Evolutionary conservation across 2,888 invertebrate species (phyloP).

Genomic region (Digitonthophagus gazella): DNA sequence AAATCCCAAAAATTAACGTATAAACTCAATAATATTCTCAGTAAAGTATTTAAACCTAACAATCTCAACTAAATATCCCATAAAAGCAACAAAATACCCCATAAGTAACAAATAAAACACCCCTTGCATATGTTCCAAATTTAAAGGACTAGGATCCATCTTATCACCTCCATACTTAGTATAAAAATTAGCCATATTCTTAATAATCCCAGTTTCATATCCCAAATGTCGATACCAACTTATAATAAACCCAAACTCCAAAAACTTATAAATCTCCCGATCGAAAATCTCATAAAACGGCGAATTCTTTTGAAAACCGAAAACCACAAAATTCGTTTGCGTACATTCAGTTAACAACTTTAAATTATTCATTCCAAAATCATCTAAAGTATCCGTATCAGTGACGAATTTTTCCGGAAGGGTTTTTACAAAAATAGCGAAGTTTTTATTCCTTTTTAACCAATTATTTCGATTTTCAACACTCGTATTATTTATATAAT

Average conservation of each 20-base stretch:
- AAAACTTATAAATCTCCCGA: constrained; percentile 13
- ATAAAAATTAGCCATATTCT: constrained; percentile 28
- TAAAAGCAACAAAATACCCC: constrained; percentile 23
- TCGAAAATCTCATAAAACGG: constrained; percentile 30
- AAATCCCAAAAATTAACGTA: not conserved
- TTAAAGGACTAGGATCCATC: constrained; percentile 12
- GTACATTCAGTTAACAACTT: constrained; percentile 31
- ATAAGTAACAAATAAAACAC: constrained; percentile 33
- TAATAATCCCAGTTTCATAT: constrained; percentile 1
- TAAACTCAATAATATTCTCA: not conserved
- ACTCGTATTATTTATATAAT: constrained; percentile 20
- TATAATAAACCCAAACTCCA: constrained; percentile 21
- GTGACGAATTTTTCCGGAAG: constrained; percentile 27
- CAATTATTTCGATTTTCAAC: constrained; percentile 12
- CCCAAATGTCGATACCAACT: constrained; percentile 19
- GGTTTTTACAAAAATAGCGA: constrained; percentile 29
- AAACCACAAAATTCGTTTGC: constrained; percentile 27
- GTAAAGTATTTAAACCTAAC: constrained; percentile 3
- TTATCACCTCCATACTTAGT: constrained; percentile 18
- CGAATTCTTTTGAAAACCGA: constrained; percentile 33
- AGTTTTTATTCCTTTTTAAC: constrained; percentile 19
- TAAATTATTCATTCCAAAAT: constrained; percentile 28
- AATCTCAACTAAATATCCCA: constrained; percentile 10
- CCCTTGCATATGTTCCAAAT: constrained; percentile 28
- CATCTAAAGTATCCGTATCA: constrained; percentile 31